Conservation (phyloP, 2,888 invertebrate genomes). For the Branchinecta sandiegonensis region DNA sequence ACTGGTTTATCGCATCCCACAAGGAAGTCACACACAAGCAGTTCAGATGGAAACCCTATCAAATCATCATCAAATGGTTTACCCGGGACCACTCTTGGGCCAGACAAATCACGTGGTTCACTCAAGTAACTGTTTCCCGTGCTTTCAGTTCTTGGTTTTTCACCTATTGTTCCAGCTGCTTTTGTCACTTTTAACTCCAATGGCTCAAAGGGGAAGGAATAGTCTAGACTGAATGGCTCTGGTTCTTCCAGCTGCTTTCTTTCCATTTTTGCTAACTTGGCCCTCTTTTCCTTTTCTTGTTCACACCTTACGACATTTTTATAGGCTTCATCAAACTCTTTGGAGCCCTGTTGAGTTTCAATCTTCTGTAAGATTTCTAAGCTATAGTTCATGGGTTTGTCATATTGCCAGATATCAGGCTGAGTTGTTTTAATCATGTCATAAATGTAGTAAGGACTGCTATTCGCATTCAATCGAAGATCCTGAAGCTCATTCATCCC, state of each 20-base stretch:
- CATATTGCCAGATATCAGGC: slow-evolving; percentile 8
- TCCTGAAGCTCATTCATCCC: slow-evolving; percentile 24
- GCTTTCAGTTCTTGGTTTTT: not conserved
- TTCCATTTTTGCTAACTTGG: slow-evolving; percentile 12
- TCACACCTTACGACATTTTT: not conserved
- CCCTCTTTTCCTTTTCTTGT: not conserved
- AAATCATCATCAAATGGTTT: slow-evolving; percentile 9
- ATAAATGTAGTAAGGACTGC: not conserved
- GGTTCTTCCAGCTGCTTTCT: slow-evolving; percentile 9
- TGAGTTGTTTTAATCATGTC: not conserved
- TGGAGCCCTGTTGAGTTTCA: slow-evolving; percentile 7
- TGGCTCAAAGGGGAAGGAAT: slow-evolving; percentile 15
- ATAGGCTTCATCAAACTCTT: slow-evolving; percentile 14
- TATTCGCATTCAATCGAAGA: slow-evolving; percentile 12
- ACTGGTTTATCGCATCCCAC: not conserved
- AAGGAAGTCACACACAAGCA: not conserved
- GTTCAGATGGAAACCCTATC: not conserved
- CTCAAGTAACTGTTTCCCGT: not conserved
- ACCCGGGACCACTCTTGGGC: not conserved
- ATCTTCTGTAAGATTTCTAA: not conserved
- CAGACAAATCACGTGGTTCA: slow-evolving; percentile 1
- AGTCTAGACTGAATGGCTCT: slow-evolving; percentile 1
- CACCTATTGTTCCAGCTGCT: not conserved
- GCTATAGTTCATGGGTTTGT: slow-evolving; percentile 3
- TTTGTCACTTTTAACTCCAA: slow-evolving; percentile 13